Base-by-base conservation (phyloP, 2,113 vertebrate genomes). In the Boulengeromyrus knoepffleri region DNA sequence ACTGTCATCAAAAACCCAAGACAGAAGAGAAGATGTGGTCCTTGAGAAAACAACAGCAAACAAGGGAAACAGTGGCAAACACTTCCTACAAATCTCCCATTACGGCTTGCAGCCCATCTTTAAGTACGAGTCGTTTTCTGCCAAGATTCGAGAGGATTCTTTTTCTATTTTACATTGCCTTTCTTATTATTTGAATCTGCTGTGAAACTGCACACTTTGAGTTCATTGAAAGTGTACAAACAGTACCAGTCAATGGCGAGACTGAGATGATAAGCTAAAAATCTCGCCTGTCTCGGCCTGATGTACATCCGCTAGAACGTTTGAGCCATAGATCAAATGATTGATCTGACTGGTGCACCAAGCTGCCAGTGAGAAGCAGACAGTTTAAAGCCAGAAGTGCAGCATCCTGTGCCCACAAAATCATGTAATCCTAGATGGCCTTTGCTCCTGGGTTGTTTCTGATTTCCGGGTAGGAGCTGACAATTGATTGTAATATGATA, bases 401-500 rank as follows among this genome's bases (percentile, higher is more conserved):
- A 84, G 31, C 36, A 13, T n/a, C 31, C 50, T 39, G 13, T 19
- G 45, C 49, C 66, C 88, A 89, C 66, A 89, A 47, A 89, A 80
- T 39, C 88, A 52, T 49, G 47, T 89, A 70, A 46, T 42, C 62
- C 53, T 45, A 89, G 74, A 85, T 85, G 49, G 50, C 47, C 42
- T 89, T 80, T 42, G 47, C 49, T 84, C 49, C 70, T 36, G 39
- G 13, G 74, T 80, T 84, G 47, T 27, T 80, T 80, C 58, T 36
- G 46, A 80, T 80, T 89, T 80, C 50, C 74, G 50, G 89, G 24
- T 39, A 58, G 50, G 12, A 49, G n/a, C 27, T 80, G 15, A 45
- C 31, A 52, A 89, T 89, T 89, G 47, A 80, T 89, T 50, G 88
- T 36, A 80, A 89, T 80, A 50, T 19, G 17, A 80, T 45, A 50